Evolutionary conservation across 2,113 vertebrate species (phyloP).

Genomic region (Ammospiza caudacuta): DNA sequence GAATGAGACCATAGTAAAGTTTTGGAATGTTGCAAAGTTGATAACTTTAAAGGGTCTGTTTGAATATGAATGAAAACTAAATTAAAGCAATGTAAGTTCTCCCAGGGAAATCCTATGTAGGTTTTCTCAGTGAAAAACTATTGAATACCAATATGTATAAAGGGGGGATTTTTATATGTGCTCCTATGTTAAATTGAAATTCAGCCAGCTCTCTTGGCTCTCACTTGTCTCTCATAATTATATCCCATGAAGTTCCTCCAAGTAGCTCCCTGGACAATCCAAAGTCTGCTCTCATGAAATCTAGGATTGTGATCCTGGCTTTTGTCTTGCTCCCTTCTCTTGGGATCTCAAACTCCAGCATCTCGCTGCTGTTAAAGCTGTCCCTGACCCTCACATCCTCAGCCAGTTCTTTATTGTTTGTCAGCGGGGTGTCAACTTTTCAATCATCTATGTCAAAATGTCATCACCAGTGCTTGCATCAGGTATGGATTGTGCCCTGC

Average conservation of each 20-base stretch:
- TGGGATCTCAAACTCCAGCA: background rate
- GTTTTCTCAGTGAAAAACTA: background rate
- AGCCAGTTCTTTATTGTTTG: background rate
- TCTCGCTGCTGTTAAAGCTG: background rate
- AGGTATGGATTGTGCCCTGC: background rate
- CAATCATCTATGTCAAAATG: background rate
- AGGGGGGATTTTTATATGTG: background rate
- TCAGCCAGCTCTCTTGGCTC: background rate
- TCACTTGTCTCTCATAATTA: background rate
- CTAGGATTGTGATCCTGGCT: background rate
- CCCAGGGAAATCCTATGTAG: background rate
- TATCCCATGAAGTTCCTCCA: background rate
- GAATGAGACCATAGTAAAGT: background rate
- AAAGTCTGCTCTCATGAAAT: background rate
- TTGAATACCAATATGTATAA: background rate
- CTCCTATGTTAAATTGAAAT: background rate
- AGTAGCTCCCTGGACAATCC: background rate
- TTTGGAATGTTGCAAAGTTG: background rate
- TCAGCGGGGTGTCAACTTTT: background rate
- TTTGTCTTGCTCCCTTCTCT: background rate
- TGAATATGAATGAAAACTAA: constrained; percentile 16
- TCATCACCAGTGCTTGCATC: background rate
- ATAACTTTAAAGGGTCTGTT: constrained; percentile 17
- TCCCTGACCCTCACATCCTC: background rate
- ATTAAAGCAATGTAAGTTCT: background rate